Evolutionary conservation across 1,140 invertebrate genomes (phyloP), one percentile per base, ranked within the genome.

Genomic region (Temnothorax curvispinosus): DNA sequence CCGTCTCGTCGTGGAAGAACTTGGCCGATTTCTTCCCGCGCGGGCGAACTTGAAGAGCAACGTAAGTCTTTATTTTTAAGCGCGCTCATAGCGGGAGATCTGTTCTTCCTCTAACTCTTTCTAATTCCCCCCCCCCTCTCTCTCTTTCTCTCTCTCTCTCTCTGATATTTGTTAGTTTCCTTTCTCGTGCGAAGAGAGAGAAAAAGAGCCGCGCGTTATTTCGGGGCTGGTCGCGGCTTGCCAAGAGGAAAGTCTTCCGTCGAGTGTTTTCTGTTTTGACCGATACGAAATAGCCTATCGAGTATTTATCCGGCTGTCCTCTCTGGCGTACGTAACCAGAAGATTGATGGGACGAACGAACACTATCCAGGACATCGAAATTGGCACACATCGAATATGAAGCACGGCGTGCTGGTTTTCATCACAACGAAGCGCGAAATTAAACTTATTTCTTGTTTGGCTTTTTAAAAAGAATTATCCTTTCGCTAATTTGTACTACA

Each of bases 51-150:
- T 76, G 27, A 75, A 72, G 35, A 77, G 54, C 47, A 85, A 84
- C 89, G 89, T 91, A 87, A 89, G 85, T 87, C 64, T 91, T 91
- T 91, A 91, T 91, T 91, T 91, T 91, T 89, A 91, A 91, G 90
- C 86, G 60, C 58, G 75, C 62, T 75, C 85, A 47, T 75, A 76
- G 85, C 82, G 60, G 74, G 78, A 71, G 84, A 84, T 91, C 75
- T 77, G 67, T 56, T 81, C 88, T 82, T 67, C n/a, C 84, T 50
- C 71, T 47, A 41, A 3, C 62, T 38, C 50, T 35, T 58, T 15
- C 13, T 15, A 9, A 69, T 18, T 11, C 44, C 44, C 41, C 1
- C 21, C 11, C 9, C 11, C 41, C n/a, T n/a, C n/a, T n/a, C 50
- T 38, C 13, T n/a, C 44, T 54, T 18, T 86, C 54, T 86, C 64